Base-by-base conservation (phyloP, 92 coral and sea anemone genomes). In the Zoanthus sansibaricus region DNA sequence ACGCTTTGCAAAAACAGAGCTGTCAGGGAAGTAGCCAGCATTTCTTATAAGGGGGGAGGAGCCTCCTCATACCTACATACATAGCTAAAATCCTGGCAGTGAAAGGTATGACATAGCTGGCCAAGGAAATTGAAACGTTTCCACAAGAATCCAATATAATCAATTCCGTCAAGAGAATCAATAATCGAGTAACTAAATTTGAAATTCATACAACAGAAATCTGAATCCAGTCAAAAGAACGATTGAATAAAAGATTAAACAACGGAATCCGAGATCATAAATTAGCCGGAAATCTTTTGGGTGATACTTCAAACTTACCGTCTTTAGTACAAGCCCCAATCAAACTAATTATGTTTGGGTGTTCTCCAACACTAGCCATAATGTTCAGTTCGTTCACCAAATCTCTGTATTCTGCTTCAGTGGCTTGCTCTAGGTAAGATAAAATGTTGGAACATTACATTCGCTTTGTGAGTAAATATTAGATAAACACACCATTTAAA, bases 381-480 rank as follows among this genome's bases (percentile, higher is more conserved):
- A 76, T 76, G 44, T 48, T 76, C 62, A 76, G 80, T 21, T 76
- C 80, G 80, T 76, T 76, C 9, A 76, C 61, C 45, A 76, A 47
- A 17, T 76, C 80, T n/a, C 80, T 52, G 51, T 48, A 76, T 5
- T 76, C 80, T 44, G n/a, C 25, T 32, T 76, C 80, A 2, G 80
- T 76, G 15, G 80, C 80, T 3, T 51, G 61, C 18, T 54, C 80
- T 76, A 47, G 18, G 42, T 20, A 13, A 62, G 18, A 5, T 7
- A 62, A 6, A 62, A 62, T 17, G 16, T 62, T 62, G 25, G 20
- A 49, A 10, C 52, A 8, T 33, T 15, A 42, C 46, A 14, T 13
- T 30, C 18, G 10, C 68, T 9, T 61, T 4, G 25, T 61, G 18
- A 61, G 18, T 49, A 1, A 61, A 61, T 61, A 61, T 12, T 11